Conservation (phyloP, 2,888 invertebrate genomes). For the Dryadula phaetusa region DNA sequence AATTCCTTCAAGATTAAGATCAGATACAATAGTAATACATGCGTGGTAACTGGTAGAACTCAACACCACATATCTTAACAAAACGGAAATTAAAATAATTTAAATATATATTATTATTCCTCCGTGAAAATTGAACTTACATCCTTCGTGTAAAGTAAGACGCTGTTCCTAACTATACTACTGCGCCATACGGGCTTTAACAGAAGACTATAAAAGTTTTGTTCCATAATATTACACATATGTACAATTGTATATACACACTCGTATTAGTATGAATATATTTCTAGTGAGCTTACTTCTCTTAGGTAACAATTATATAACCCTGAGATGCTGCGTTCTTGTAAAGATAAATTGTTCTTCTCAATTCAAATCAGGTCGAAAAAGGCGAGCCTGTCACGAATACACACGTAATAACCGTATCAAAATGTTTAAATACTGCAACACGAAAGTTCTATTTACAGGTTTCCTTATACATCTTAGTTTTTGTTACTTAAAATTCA, state of each 20-base stretch:
- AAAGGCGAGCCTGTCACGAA: conserved; percentile 38
- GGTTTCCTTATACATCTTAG: conserved; percentile 23
- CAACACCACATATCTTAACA: too few relatives aligned
- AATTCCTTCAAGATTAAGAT: too few relatives aligned
- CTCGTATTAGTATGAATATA: neutral
- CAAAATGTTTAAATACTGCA: conserved; percentile 31
- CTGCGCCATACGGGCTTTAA: too few relatives aligned
- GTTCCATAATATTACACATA: neutral
- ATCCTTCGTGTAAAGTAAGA: too few relatives aligned
- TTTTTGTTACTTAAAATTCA: too few relatives aligned
- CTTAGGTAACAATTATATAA: conserved; percentile 34
- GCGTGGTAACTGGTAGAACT: too few relatives aligned
- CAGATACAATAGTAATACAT: too few relatives aligned
- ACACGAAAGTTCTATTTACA: conserved; percentile 30
- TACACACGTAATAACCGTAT: conserved; percentile 33
- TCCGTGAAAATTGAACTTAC: too few relatives aligned
- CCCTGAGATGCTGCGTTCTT: conserved; percentile 32
- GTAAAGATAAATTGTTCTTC: conserved; percentile 36
- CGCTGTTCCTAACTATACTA: too few relatives aligned
- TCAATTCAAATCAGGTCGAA: conserved; percentile 32
- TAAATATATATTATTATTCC: too few relatives aligned
- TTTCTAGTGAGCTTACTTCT: conserved; percentile 1
- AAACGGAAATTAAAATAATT: too few relatives aligned
- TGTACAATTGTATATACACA: neutral
- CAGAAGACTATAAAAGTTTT: too few relatives aligned